Conservation (phyloP, 2,113 vertebrate genomes). For the Glaucidium brasilianum region DNA sequence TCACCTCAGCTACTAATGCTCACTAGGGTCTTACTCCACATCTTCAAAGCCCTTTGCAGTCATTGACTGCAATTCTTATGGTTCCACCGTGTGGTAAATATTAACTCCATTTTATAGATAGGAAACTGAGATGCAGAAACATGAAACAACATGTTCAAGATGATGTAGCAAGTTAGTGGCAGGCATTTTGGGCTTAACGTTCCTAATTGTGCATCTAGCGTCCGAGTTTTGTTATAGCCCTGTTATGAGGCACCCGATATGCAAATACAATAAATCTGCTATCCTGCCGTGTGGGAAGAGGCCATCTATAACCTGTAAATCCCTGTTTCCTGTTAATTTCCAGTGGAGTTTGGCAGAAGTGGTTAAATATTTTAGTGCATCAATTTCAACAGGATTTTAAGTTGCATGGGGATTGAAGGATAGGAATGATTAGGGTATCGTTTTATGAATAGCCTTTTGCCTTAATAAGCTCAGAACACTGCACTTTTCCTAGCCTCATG, state of each 20-base stretch:
- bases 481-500: neutral
- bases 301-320: slow-evolving; percentile 41
- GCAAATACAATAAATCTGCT: slow-evolving; percentile 8
- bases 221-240: neutral
- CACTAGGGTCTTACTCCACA: neutral
- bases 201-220: neutral
- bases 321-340: slow-evolving; percentile 15
- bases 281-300: neutral
- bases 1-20: neutral
- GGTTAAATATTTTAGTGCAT: slow-evolving; percentile 50
- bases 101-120: neutral
- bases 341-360: slow-evolving; percentile 34
- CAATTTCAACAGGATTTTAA: slow-evolving; percentile 39
- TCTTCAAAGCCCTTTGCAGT: neutral
- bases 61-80: neutral
- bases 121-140: neutral
- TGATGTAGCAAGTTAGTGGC: neutral
- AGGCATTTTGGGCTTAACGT: neutral
- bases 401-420: neutral
- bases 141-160: neutral
- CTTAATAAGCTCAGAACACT: slow-evolving; percentile 9
- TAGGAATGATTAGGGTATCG: neutral
- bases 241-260: neutral
- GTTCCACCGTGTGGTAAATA: slow-evolving; percentile 22
- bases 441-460: slow-evolving; percentile 35